Conservation (phyloP, 2,113 vertebrate species). For the Euleptes europaea region DNA sequence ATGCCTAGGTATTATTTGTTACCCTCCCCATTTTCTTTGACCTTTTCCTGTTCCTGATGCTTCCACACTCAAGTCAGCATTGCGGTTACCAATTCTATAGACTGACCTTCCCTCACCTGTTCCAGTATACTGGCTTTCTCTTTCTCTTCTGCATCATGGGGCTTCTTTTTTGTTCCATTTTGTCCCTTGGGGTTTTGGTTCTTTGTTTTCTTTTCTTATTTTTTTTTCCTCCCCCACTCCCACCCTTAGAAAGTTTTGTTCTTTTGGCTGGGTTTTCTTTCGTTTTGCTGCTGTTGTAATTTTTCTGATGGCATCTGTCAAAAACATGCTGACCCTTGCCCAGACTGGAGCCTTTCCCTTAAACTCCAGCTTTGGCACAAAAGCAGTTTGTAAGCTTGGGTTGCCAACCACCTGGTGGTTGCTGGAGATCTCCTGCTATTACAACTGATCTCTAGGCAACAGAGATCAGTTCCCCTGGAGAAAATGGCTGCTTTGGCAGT, state of each 20-base stretch:
- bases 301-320: conserved; percentile 20
- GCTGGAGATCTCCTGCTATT: too few relatives aligned
- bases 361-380: not conserved
- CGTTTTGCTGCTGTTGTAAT: conserved; percentile 56
- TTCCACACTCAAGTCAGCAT: conserved; percentile 36
- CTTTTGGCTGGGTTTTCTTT: conserved; percentile 48
- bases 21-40: conserved; percentile 59
- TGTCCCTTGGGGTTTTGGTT: conserved; percentile 36
- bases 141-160: conserved; percentile 23
- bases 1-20: conserved; percentile 97
- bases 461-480: too few relatives aligned
- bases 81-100: conserved; percentile 44
- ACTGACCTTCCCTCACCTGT: conserved; percentile 9
- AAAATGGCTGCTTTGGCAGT: too few relatives aligned
- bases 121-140: conserved; percentile 27
- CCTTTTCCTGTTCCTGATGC: conserved; percentile 25
- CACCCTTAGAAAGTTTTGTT: conserved; percentile 52
- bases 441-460: too few relatives aligned
- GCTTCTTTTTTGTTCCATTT: conserved; percentile 42
- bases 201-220: not conserved
- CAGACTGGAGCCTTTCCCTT: conserved; percentile 41
- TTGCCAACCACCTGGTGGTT: too few relatives aligned
- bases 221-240: conserved; percentile 31
- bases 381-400: not conserved
- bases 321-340: conserved; percentile 50